Percentiles rank a stretch among this genome's conserved stretches.
These are phyloP conservation scores for Drosophila nikananu DNA, from an alignment of 1,140 invertebrate species.

Conservation along the genomic window DNA sequence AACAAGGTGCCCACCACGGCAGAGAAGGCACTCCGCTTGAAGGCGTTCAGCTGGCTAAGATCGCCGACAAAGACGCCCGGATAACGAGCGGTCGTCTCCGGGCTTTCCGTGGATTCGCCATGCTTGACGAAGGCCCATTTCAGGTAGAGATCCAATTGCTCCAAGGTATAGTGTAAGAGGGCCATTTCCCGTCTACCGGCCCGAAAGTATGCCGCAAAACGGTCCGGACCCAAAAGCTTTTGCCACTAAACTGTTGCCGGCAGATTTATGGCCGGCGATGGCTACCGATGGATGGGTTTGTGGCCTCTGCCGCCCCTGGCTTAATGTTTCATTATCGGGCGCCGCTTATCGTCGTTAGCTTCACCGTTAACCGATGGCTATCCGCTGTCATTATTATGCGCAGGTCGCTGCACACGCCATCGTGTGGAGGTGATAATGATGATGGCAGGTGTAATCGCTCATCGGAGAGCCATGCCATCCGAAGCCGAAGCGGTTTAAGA, in stretches of 20 bases:
- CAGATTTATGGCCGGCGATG: conserved; percentile 36
- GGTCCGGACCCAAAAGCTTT: conserved; percentile 19
- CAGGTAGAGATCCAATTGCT: conserved; percentile 34
- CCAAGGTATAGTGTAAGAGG: conserved; percentile 37
- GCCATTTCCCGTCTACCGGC: conserved; percentile 39
- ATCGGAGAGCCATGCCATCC: neutral
- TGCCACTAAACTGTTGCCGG: conserved; percentile 19
- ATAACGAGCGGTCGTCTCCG: conserved; percentile 12
- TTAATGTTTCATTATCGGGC: conserved; percentile 38
- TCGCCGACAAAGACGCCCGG: conserved; percentile 44
- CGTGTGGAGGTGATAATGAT: conserved; percentile 7
- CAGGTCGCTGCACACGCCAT: conserved; percentile 43
- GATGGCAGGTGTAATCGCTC: conserved; percentile 24
- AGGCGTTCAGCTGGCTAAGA: conserved; percentile 38
- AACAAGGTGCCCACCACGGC: conserved; percentile 39
- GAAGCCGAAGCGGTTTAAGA: neutral
- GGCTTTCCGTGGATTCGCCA: conserved; percentile 5
- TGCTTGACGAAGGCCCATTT: conserved; percentile 27
- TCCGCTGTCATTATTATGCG: conserved; percentile 52
- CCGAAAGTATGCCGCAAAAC: conserved; percentile 51
- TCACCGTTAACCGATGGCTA: conserved; percentile 52
- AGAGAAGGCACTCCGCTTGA: conserved; percentile 40
- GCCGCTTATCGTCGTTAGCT: conserved; percentile 42
- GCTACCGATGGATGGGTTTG: conserved; percentile 10
- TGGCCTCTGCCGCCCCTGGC: neutral